phyloP scores from a whole-genome alignment of 2,113 vertebrate species.

The Anhinga anhinga region DNA sequence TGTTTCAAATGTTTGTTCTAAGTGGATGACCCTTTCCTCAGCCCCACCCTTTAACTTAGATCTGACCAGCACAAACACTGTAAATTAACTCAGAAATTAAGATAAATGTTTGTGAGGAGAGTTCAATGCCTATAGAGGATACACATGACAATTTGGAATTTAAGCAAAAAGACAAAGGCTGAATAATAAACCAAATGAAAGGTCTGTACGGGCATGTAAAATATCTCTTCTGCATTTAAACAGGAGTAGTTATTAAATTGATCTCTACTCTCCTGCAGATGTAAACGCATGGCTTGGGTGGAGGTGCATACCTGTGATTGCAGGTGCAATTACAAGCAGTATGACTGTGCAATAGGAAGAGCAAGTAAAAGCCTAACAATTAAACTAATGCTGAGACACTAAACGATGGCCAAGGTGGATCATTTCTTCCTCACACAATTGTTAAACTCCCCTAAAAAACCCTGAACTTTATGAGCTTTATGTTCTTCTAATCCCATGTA shows the following conservation, averaged over 20 bases:
- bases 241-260: not conserved
- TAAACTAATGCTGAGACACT: not conserved
- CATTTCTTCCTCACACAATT: not conserved
- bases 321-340: not conserved
- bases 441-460: slow-evolving; percentile 22
- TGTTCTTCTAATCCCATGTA: not conserved
- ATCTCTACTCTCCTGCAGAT: not conserved
- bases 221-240: not conserved
- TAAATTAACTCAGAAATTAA: not conserved
- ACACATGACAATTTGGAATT: not conserved
- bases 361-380: not conserved
- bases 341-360: slow-evolving; percentile 12
- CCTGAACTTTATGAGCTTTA: slow-evolving; percentile 30
- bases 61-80: not conserved
- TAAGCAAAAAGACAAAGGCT: not conserved
- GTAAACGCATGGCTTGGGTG: not conserved
- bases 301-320: not conserved
- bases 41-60: not conserved
- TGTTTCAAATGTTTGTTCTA: not conserved
- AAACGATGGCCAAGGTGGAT: slow-evolving; percentile 35
- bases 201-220: not conserved
- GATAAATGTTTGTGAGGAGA: not conserved
- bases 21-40: not conserved
- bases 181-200: not conserved
- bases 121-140: not conserved